Evolutionary conservation across 2,797 vertebrate genomes (phyloP), one percentile per base, ranked within the genome.

Genomic region (Tarsius wallacei): DNA sequence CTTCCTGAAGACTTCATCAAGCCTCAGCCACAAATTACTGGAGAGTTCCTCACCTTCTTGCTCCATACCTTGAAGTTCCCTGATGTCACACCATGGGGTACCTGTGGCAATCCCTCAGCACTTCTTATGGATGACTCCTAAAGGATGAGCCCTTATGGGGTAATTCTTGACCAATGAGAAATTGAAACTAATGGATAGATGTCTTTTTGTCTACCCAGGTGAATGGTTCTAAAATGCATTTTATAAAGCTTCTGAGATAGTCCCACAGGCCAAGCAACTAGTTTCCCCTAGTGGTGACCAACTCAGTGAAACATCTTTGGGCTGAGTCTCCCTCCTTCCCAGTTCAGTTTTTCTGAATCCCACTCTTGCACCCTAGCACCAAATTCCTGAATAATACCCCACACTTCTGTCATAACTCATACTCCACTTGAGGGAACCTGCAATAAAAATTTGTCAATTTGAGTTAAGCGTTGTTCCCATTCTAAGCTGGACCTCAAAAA

Each of bases 381-480:
- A 51, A 13, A n/a, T 57, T 81, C 24, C 47, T 77, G 13, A 86
- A 86, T 78, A 78, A 90, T 53, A 61, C 21, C n/a, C 82, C 51
- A 68, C 9, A 49, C 2, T 33, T 31, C 53, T 87, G 26, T 33
- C 21, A 90, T 57, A 73, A 51, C 80, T 87, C 51, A 64, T 47
- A 81, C n/a, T 84, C 57, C 42, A 24, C 15, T 68, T 91, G 33
- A 11, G 9, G 33, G 10, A 91, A 51, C 22, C 16, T 33, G 71
- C 15, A 90, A 24, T 66, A 55, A 61, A 31, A 57, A 68, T 73
- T 71, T 63, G 17, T 86, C 63, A 71, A 73, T 91, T 81, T 66
- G 61, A 71, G n/a, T 36, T 93, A 90, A 64, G 26, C 12, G 22
- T 63, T 92, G 26, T 42, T 96, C 71, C 81, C 42, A 76, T 90